Evolutionary conservation across 2,797 vertebrate species (phyloP), one percentile per base, ranked within the genome.

Genomic region (Pipistrellus kuhlii): DNA sequence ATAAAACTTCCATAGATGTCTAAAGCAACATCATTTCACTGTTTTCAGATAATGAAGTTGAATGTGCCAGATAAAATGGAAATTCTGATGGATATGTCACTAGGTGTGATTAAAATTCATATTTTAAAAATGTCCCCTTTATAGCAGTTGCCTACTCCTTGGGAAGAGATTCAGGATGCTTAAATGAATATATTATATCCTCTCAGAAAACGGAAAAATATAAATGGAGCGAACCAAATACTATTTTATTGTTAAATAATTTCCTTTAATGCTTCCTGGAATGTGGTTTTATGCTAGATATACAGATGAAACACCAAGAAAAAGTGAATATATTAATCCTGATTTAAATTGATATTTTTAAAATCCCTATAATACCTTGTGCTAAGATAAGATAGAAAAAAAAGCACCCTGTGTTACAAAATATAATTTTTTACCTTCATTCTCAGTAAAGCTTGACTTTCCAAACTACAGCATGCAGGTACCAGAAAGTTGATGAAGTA

Each of bases 51-150:
- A 95, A 78, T 64, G 25, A 94, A 84, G 93, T 23, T 85, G 68
- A 90, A 86, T 66, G 59, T 85, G 32, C 46, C 71, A 68, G 46
- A 53, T 69, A 82, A 85, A 90, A 87, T 66, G 73, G 69, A 93
- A 88, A 81, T 35, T 89, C 41, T 92, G 71, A 92, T 91, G 84
- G 62, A 94, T 87, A 59, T 8, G 51, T 68, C 13, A 32, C 44
- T 93, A 85, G 41, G 86, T 53, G 88, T 87, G 90, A 95, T 85
- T 86, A 92, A 93, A n/a, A 94, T 55, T 71, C 48, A 13, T 94
- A 88, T 94, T 95, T 94, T 80, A 92, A 80, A 93, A 91, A 55
- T 44, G 32, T 88, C 93, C 71, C n/a, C 72, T 71, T 92, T 93
- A 53, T 84, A 95, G 41, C 6, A 95, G 41, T 76, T 88, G 64